Conservation (phyloP, 2,113 vertebrate species). For the Marmota monax region DNA sequence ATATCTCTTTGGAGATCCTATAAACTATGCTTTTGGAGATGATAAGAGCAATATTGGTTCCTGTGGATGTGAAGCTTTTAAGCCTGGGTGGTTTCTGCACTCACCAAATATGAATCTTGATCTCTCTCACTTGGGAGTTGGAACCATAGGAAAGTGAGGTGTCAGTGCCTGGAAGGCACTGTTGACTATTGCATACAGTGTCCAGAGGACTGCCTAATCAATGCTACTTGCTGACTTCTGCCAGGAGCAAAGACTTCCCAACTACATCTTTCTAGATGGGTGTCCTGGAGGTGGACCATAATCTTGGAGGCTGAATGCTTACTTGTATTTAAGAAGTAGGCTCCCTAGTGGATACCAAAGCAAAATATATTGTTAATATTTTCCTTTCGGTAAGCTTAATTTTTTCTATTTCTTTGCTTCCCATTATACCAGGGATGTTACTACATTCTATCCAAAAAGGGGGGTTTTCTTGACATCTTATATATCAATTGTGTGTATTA, state of each 20-base stretch:
- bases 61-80: not conserved
- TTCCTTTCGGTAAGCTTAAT: not conserved
- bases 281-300: not conserved
- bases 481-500: not conserved
- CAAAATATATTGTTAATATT: not conserved
- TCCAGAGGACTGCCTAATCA: not conserved
- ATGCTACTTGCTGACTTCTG: not conserved
- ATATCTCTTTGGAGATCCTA: not conserved
- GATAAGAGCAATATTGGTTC: not conserved
- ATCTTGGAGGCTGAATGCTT: not conserved
- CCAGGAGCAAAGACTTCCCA: not conserved
- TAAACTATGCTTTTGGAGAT: not conserved
- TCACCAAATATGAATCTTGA: not conserved
- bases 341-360: not conserved
- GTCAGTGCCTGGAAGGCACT: not conserved
- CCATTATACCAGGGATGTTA: not conserved
- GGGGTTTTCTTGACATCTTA: not conserved
- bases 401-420: conserved; percentile 17
- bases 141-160: not conserved
- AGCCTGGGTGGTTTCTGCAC: conserved; percentile 4
- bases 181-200: not conserved
- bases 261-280: not conserved
- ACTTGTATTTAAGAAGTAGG: not conserved
- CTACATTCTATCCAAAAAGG: not conserved
- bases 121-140: not conserved